These are phyloP conservation scores for Boleophthalmus pectinirostris DNA, from an alignment of 2,113 vertebrate genomes.

Conservation along the genomic window DNA sequence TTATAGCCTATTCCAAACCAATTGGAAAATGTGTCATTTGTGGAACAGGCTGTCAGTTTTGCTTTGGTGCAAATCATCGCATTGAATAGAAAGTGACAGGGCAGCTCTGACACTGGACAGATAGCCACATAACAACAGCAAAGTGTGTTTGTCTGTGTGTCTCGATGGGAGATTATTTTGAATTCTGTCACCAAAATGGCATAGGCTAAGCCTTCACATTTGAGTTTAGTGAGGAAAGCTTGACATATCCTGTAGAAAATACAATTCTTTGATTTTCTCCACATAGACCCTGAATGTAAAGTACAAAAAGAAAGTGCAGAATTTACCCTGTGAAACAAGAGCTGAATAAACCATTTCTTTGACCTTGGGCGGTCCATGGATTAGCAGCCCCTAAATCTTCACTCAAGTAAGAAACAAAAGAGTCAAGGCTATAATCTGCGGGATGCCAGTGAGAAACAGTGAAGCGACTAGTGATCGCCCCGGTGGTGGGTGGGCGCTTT, in stretches of 20 bases:
- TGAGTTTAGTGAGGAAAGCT: neutral
- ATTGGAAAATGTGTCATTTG: slow-evolving; percentile 5
- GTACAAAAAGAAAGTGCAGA: slow-evolving; percentile 4
- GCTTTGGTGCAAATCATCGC: slow-evolving; percentile 21
- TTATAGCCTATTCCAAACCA: neutral
- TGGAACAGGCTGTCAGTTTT: slow-evolving; percentile 20
- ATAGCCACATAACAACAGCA: slow-evolving; percentile 27
- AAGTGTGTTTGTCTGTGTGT: slow-evolving; percentile 10
- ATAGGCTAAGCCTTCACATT: neutral
- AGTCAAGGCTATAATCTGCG: slow-evolving; percentile 43
- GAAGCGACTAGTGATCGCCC: slow-evolving; percentile 10
- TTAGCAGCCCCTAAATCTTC: slow-evolving; percentile 53
- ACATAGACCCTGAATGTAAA: neutral
- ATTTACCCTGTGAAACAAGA: slow-evolving; percentile 14
- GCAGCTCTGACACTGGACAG: slow-evolving; percentile 29
- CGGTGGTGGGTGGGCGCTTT: slow-evolving; percentile 28
- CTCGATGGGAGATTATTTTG: neutral
- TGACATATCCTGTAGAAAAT: neutral
- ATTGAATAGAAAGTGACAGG: slow-evolving; percentile 40
- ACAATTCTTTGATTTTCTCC: slow-evolving; percentile 6
- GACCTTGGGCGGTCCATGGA: slow-evolving; percentile 46
- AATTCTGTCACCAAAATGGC: neutral
- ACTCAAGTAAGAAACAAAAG: slow-evolving; percentile 34
- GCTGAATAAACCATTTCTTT: slow-evolving; percentile 15
- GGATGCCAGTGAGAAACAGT: slow-evolving; percentile 31